Base-by-base conservation (phyloP, 1,140 invertebrate species). In the Metopolophium dirhodum region DNA sequence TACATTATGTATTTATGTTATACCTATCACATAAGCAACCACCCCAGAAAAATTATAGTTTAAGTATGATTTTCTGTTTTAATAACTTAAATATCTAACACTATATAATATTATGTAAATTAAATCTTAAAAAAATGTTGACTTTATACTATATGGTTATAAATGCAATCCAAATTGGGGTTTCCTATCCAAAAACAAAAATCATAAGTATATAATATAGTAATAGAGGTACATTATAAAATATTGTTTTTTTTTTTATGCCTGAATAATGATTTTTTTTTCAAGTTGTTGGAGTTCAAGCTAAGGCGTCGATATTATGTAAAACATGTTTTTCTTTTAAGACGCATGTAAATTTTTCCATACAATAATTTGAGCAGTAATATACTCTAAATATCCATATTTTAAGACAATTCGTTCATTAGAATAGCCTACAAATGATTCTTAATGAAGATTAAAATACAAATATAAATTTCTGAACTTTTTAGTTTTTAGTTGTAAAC, bases 401-500 rank as follows among this genome's bases (percentile, higher is more conserved):
- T 87, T 49, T 49, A 7, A 87, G 30, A 87, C 85, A 87, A 87
- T 47, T 87, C 85, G 45, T 87, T 87, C 85, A 14, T 87, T 87
- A 87, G 45, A 47, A n/a, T 30, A 47, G 4, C 49, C 6, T 87
- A 87, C 85, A 87, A 47, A 47, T 18, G 85, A 87, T 87, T 47
- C 14, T 47, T 87, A 87, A 87, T n/a, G 85, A 87, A n/a, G 30
- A 47, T 30, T 87, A n/a, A n/a, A 87, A 18, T 87, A 87, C 45
- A n/a, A 37, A 37, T 37, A 37, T 37, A 37, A 37, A 30, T 87
- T 87, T 87, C 1, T 87, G 85, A 87, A n/a, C 41, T 47, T 37
- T 47, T 47, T 49, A 47, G 9, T 47, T 37, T 47, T 47, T 49
- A 47, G 22, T 49, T n/a, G 23, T 87, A 30, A 49, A 83, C n/a